Evolutionary conservation across 2,113 vertebrate genomes (phyloP).

Genomic region (Mirounga angustirostris): DNA sequence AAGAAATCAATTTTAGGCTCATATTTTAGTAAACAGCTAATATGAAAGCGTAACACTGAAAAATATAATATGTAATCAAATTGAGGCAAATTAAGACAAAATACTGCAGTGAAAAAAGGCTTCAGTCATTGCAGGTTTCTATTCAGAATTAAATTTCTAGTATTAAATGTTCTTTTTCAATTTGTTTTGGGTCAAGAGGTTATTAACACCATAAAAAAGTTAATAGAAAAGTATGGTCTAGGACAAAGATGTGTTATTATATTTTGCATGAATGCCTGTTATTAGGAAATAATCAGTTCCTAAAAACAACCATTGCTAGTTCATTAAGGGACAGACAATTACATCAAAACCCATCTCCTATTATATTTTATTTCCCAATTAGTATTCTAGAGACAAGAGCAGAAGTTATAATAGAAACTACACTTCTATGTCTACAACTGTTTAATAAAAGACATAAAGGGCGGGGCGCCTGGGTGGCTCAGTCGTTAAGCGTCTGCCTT

Average conservation of each 20-base stretch:
- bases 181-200: slow-evolving; percentile 70
- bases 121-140: slow-evolving; percentile 41
- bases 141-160: slow-evolving; percentile 65
- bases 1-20: slow-evolving; percentile 4
- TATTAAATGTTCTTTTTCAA: slow-evolving; percentile 63
- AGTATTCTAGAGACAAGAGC: slow-evolving; percentile 78
- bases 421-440: slow-evolving; percentile 75
- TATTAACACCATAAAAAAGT: slow-evolving; percentile 73
- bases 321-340: slow-evolving; percentile 83
- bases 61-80: slow-evolving; percentile 39
- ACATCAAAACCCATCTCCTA: slow-evolving; percentile 82
- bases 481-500: too few relatives aligned
- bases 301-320: slow-evolving; percentile 83
- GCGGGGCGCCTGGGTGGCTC: background rate
- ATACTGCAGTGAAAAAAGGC: slow-evolving; percentile 1
- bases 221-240: slow-evolving; percentile 80
- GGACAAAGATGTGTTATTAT: slow-evolving; percentile 80
- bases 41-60: slow-evolving; percentile 40
- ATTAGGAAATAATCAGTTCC: slow-evolving; percentile 85
- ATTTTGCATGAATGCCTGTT: slow-evolving; percentile 83
- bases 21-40: slow-evolving; percentile 56
- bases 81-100: slow-evolving; percentile 66
- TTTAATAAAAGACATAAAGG: slow-evolving; percentile 72
- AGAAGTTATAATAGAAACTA: slow-evolving; percentile 80
- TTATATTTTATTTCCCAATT: slow-evolving; percentile 86